phyloP scores from a whole-genome alignment of 2,113 vertebrate species.

The Plecotus auritus region DNA sequence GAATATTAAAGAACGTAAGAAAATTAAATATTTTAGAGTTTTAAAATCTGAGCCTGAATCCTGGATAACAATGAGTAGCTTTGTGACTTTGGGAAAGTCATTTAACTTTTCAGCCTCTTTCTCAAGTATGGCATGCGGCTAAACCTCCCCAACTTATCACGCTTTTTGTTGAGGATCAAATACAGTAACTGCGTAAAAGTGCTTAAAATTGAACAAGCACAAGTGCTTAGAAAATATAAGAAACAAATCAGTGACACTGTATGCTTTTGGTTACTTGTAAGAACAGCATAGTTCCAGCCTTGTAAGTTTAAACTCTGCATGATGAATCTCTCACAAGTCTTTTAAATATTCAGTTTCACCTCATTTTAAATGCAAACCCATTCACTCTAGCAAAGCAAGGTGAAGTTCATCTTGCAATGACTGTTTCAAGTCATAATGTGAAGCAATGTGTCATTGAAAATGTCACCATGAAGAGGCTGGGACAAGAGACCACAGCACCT shows the following conservation, averaged over 20 bases:
- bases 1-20: neutral
- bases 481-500: neutral
- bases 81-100: neutral
- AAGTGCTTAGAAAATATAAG: neutral
- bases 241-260: neutral
- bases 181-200: neutral
- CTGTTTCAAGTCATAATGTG: neutral
- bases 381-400: conserved; percentile 20
- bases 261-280: neutral
- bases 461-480: neutral
- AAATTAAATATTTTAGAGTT: neutral
- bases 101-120: neutral
- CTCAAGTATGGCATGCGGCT: neutral
- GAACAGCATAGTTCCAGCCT: neutral
- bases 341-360: conserved; percentile 38
- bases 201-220: neutral
- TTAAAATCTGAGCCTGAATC: neutral
- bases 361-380: conserved; percentile 47
- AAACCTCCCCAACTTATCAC: neutral
- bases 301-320: neutral
- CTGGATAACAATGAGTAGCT: neutral
- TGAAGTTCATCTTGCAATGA: conserved; percentile 28
- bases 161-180: neutral
- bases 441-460: neutral
- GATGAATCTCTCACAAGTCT: neutral